Base-by-base conservation (phyloP, 2,113 vertebrate species). In the Aldabrachelys gigantea region DNA sequence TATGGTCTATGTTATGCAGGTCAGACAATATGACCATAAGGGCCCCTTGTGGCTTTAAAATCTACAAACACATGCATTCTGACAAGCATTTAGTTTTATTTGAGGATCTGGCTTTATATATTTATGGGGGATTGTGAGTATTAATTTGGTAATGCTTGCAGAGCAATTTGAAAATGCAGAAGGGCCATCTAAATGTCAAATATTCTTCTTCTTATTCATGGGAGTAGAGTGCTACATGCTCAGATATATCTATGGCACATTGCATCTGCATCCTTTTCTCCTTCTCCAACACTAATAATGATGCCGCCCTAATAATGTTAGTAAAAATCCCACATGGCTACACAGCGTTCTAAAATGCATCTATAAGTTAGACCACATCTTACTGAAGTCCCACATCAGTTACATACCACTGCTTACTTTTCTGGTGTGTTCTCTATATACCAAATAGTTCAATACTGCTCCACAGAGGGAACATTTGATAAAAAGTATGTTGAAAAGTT, bases 401-500 rank as follows among this genome's bases (percentile, higher is more conserved):
- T 47, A 79, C 3, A 13, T 19, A 25, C 87, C 6, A 0, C 41
- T 12, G 4, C 24, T 6, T 2, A 0, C 65, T 47, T 0, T 4
- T 80, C 54, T 50, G 52, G 56, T 4, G 1, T n/a, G 80, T 57
- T 76, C 19, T 24, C 50, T 65, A 82, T 27, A 7, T 81, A 49
- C 83, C 4, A 31, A n/a, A 0, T 0, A 0, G 27, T 78, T 78
- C 25, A 6, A 47, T 83, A 14, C 41, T 0, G 0, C 19, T 0
- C n/a, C 17, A 3, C 50, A 62, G 59, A 84, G 84, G 57, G n/a
- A 78, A 1, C 75, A 78, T 0, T 8, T 69, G 53, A 2, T 53
- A 1, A 65, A 10, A 35, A 54, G 41, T 4, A 0, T 0, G 2
- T 0, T 0, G 87, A 25, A 56, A 87, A 87, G 17, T 76, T 59